Evolutionary conservation across 2,797 vertebrate genomes (phyloP), one percentile per base, ranked within the genome.

Genomic region (Clarias platycephalus): DNA sequence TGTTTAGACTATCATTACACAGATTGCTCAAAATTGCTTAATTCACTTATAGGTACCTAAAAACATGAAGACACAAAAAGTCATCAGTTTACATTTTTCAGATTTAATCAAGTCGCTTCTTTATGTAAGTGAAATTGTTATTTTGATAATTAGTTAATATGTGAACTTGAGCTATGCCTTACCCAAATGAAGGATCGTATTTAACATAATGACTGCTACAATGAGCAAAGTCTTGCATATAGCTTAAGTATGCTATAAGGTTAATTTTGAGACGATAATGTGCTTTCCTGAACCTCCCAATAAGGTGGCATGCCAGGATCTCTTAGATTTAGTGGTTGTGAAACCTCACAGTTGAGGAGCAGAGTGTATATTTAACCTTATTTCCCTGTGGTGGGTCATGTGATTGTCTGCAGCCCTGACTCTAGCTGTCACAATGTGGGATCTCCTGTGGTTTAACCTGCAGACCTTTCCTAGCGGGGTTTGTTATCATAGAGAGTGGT

Each of bases 291-390:
- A 55, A 24, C 28, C 20, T 67, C 49, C 63, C 62, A 72, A 71
- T 60, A 31, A 40, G 26, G 22, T 72, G 26, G 26, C 70, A 74
- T 62, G 71, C 62, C 24, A 44, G 6, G 1, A 58, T 78, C 80
- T 77, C 31, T 66, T 68, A 66, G 82, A 31, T 80, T 84, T 58
- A 55, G 79, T 60, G 16, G 53, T 60, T 63, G 34, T 18, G 22
- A 72, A 78, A 60, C 70, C 76, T 75, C 70, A 63, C 72, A 53
- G 76, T 80, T 53, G 62, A 77, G 82, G 5, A 75, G 76, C 80
- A 28, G 53, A 60, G 26, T 76, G 87, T 87, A 76, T 88, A 81
- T 90, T 87, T 85, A 87, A 84, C 81, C 87, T 77, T 63, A 71
- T 85, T 87, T 78, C 64, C 83, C 82, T 85, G 78, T 82, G 79